Evolutionary conservation across 2,888 invertebrate genomes (phyloP).

Genomic region (Miltochrista miniata): DNA sequence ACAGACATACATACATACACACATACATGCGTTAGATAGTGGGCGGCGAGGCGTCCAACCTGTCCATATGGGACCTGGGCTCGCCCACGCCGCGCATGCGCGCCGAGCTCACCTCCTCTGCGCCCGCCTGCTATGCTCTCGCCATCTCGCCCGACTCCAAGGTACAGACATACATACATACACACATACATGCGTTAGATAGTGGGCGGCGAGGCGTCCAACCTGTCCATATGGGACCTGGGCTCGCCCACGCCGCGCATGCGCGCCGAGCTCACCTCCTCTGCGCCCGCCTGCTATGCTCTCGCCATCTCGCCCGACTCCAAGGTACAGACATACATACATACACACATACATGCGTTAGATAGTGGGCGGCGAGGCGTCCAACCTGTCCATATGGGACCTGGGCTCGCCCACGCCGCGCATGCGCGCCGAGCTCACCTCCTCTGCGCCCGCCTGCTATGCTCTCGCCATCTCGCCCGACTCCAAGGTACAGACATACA

Average conservation of each 20-base stretch:
- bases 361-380: conserved; percentile 99
- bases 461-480: conserved; percentile 98
- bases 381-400: conserved; percentile 98
- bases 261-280: conserved; percentile 94
- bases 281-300: conserved; percentile 98
- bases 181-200: no score
- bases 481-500: conserved; percentile 86
- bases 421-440: conserved; percentile 95
- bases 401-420: conserved; percentile 92
- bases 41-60: conserved; percentile 97
- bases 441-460: conserved; percentile 98
- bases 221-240: conserved; percentile 98
- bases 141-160: conserved; percentile 98
- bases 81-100: conserved; percentile 95
- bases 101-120: conserved; percentile 94
- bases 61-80: conserved; percentile 96
- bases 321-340: conserved; percentile 82
- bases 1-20: not conserved
- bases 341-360: no score
- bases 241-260: conserved; percentile 93
- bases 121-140: conserved; percentile 98
- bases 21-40: no score
- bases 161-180: conserved; percentile 64
- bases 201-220: conserved; percentile 98
- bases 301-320: conserved; percentile 98